Base-by-base conservation (phyloP, 37 sponge, comb jelly and placozoan species). In the Tethya wilhelma region DNA sequence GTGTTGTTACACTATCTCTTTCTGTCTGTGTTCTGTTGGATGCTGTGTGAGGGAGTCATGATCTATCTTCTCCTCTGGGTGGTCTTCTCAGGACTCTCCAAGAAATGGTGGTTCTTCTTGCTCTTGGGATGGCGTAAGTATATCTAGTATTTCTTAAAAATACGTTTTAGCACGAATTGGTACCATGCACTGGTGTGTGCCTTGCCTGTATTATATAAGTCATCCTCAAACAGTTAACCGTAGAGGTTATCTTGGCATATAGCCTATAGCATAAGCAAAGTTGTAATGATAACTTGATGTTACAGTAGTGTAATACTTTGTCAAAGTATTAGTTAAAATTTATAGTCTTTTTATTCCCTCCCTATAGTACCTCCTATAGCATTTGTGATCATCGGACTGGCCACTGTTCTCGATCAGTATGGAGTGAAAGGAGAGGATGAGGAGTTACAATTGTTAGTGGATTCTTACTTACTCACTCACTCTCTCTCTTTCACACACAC, bases 1-100 rank as follows among this genome's bases (percentile, higher is more conserved):
- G 89, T 71, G 6, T 34, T 88, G 2, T 73, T 88, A 23, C 89
- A 88, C 1, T 88, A 83, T 56, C 37, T 88, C 3, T 82, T 88
- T 57, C 72, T 88, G 64, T 40, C 89, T 53, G 77, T 60, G 37
- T 88, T 88, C 71, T 59, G 60, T 23, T 88, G 89, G 89, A 88
- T 88, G 89, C 44, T 88, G 66, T 88, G 89, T 82, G 89, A 88
- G 44, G 89, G 89, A 56, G 58, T 88, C 32, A 88, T 88, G 89
- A 78, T 88, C 62, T 88, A 88, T 39, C 78, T 88, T 40, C 71
- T 88, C 78, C 33, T 88, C 78, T 77, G 77, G 23, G 69, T 67
- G 31, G 89, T 88, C 49, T 88, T 88, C 78, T 65, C 63, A 9
- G 28, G 25, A 9, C 78, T 88, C 34, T 62, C 84, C 0, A 71